These are phyloP conservation scores for Chrysolina haemoptera DNA, from an alignment of 2,888 invertebrate genomes.

Conservation along the genomic window DNA sequence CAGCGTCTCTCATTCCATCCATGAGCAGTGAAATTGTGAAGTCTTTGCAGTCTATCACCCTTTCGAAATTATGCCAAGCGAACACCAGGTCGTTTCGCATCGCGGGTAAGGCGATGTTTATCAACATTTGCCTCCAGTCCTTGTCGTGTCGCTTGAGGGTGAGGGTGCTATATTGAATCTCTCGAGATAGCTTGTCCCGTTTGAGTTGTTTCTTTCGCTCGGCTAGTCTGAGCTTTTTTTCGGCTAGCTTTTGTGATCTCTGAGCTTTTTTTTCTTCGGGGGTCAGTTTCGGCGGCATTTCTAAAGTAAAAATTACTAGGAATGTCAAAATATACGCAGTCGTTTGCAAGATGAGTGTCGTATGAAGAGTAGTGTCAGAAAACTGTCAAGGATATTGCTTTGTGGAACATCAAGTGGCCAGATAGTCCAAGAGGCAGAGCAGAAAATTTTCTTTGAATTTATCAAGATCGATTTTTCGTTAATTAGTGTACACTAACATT, in stretches of 20 bases:
- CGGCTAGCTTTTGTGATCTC: constrained; percentile 54
- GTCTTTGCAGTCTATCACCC: constrained; percentile 69
- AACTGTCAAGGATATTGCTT: too few species aligned
- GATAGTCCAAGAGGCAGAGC: too few species aligned
- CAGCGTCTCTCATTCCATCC: constrained; percentile 67
- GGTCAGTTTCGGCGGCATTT: constrained; percentile 47
- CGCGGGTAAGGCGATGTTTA: constrained; percentile 65
- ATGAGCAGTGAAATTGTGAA: constrained; percentile 67
- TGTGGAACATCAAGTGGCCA: too few species aligned
- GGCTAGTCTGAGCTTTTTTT: constrained; percentile 56
- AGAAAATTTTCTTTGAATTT: too few species aligned
- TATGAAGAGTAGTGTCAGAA: too few species aligned
- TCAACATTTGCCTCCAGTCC: constrained; percentile 68
- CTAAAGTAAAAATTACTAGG: background rate
- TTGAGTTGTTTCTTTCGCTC: constrained; percentile 59
- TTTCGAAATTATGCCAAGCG: constrained; percentile 69
- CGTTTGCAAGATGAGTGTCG: too few species aligned
- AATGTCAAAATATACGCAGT: background rate
- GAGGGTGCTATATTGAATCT: constrained; percentile 65
- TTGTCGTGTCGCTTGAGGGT: constrained; percentile 63
- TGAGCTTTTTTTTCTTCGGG: constrained; percentile 55
- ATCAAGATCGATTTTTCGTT: too few species aligned
- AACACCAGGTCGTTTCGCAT: constrained; percentile 67
- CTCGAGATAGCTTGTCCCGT: constrained; percentile 64
- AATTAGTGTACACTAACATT: too few species aligned